A percentile compares a stretch with the other conserved stretches of the same genome.
phyloP scores from a whole-genome alignment of 2,888 invertebrate species.

The Catocala nupta region DNA sequence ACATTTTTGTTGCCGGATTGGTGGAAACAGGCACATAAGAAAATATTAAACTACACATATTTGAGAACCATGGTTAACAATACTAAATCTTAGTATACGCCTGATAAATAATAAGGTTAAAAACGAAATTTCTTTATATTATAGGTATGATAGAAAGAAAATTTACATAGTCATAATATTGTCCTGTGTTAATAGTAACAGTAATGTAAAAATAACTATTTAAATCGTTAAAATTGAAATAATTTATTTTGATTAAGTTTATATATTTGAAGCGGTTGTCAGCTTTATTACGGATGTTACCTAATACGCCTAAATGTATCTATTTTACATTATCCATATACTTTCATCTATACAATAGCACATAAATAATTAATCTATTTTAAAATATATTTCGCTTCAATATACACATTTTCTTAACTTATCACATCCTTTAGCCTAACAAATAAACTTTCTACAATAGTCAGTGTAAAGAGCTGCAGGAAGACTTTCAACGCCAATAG shows the following conservation, averaged over 20 bases:
- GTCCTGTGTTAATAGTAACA: no score
- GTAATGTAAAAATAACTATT: no score
- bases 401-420: constrained; percentile 79
- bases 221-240: no score
- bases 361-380: constrained; percentile 72
- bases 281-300: constrained; percentile 42
- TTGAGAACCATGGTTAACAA: no score
- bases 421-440: constrained; percentile 85
- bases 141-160: no score
- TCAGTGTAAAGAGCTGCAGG: constrained; percentile 88
- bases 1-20: neutral
- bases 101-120: no score
- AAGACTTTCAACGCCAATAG: constrained; percentile 82
- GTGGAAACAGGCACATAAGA: no score
- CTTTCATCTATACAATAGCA: constrained; percentile 74
- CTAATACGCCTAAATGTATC: constrained; percentile 62
- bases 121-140: no score
- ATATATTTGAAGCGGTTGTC: constrained; percentile 50
- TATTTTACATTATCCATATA: constrained; percentile 66
- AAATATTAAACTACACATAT: no score
- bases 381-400: constrained; percentile 74
- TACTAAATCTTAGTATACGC: no score
- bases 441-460: constrained; percentile 83
- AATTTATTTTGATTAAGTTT: neutral
- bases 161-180: no score